Conservation (phyloP, 1,140 invertebrate genomes). For the Phymastichus coffea region DNA sequence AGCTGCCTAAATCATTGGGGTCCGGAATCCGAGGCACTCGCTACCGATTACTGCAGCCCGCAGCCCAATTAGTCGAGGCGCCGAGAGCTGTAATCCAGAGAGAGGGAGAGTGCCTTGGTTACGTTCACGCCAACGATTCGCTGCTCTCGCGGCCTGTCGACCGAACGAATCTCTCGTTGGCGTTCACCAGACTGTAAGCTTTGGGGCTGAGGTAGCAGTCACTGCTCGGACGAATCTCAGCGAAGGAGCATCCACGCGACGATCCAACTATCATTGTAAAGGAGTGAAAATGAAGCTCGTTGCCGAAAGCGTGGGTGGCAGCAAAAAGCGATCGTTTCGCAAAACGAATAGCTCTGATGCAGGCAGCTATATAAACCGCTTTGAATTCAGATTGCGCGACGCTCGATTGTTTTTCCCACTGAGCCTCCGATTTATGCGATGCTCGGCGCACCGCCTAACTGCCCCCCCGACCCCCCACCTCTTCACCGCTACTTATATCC, state of each 20-base stretch:
- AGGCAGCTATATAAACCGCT: slow-evolving; percentile 33
- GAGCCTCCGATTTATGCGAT: slow-evolving; percentile 50
- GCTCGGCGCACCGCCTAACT: slow-evolving; percentile 41
- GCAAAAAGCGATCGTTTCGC: slow-evolving; percentile 4
- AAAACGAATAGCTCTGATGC: slow-evolving; percentile 12
- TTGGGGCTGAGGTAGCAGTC: no score
- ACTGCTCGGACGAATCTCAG: neutral
- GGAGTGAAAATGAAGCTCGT: slow-evolving; percentile 19
- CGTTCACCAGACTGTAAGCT: no score
- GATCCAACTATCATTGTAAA: no score
- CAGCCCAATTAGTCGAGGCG: neutral
- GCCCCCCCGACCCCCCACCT: no score
- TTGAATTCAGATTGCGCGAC: slow-evolving; percentile 54
- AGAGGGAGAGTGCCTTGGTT: no score
- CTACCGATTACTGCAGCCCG: no score
- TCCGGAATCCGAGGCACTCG: slow-evolving; percentile 1
- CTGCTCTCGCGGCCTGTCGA: no score
- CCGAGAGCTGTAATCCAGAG: neutral
- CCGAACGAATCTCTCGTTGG: no score
- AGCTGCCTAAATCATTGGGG: neutral
- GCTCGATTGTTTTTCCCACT: slow-evolving; percentile 42
- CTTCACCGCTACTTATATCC: slow-evolving; percentile 54
- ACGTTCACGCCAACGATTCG: neutral
- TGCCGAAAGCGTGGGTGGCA: slow-evolving; percentile 19
- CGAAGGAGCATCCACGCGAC: slow-evolving; percentile 4